These are phyloP conservation scores for Caenorhabditis inopinata DNA, from an alignment of 1,140 invertebrate genomes.

Conservation along the genomic window DNA sequence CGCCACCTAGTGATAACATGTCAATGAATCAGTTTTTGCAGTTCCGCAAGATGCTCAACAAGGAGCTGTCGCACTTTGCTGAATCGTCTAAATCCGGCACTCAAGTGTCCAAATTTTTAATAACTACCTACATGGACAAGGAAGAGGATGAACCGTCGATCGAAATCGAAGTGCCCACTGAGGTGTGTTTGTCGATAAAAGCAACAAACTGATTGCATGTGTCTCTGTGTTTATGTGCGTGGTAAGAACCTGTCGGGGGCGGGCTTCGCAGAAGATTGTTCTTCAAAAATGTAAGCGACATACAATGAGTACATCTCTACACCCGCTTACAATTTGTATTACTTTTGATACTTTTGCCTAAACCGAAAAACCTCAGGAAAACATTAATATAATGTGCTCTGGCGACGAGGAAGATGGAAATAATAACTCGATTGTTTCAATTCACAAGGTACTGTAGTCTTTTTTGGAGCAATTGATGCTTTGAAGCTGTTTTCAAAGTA, in stretches of 20 bases:
- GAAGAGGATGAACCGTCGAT: slow-evolving; percentile 57
- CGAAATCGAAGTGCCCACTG: slow-evolving; percentile 49
- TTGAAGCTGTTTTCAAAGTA: background rate
- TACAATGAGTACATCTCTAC: slow-evolving; percentile 25
- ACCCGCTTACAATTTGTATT: background rate
- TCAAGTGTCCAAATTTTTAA: slow-evolving; percentile 98
- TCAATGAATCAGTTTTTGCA: slow-evolving; percentile 70
- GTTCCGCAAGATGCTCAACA: slow-evolving; percentile 99
- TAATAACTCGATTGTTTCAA: background rate
- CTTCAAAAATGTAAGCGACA: slow-evolving; percentile 29
- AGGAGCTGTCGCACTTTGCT: slow-evolving; percentile 97
- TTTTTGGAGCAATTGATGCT: background rate
- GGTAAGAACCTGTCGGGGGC: slow-evolving; percentile 23
- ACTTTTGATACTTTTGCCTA: background rate
- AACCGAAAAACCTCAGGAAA: background rate
- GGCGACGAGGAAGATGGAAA: slow-evolving; percentile 9
- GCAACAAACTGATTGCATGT: background rate
- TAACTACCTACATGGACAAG: slow-evolving; percentile 95
- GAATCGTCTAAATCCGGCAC: slow-evolving; percentile 95
- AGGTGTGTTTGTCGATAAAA: slow-evolving; percentile 40
- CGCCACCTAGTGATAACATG: background rate
- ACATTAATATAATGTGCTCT: background rate
- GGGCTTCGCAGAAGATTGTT: slow-evolving; percentile 23
- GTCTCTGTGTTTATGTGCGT: background rate
- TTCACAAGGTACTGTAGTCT: slow-evolving; percentile 9